A percentile compares a stretch with the other conserved stretches of the same genome.
Evolutionary conservation across 2,888 invertebrate species (phyloP).

Genomic region (Electrophaes corylata): DNA sequence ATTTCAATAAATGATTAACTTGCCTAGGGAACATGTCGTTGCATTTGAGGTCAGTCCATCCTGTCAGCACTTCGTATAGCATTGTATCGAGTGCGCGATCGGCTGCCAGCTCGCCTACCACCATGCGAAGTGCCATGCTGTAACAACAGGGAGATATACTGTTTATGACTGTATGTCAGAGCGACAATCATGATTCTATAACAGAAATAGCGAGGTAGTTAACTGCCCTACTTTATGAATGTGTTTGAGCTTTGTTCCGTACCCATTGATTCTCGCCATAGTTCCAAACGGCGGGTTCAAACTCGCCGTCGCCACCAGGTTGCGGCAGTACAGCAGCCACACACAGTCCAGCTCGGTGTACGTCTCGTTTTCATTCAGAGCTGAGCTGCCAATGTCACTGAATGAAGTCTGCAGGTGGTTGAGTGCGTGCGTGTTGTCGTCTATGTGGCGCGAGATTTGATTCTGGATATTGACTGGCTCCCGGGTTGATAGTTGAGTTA

Average conservation of each 20-base stretch:
- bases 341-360: conserved; percentile 83
- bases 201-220: background rate
- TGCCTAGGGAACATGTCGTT: conserved; percentile 81
- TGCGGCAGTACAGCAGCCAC: conserved; percentile 84
- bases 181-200: too few species aligned
- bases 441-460: conserved; percentile 67
- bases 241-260: too few species aligned
- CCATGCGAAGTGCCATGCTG: conserved; percentile 80
- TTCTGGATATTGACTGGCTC: conserved; percentile 57
- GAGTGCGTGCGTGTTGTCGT: conserved; percentile 67
- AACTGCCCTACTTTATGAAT: too few species aligned
- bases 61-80: conserved; percentile 74
- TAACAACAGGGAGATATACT: too few species aligned
- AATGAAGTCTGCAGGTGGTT: conserved; percentile 66
- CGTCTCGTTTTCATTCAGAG: conserved; percentile 46
- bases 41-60: conserved; percentile 77
- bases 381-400: conserved; percentile 47
- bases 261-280: conserved; percentile 85
- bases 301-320: conserved; percentile 80
- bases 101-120: conserved; percentile 76
- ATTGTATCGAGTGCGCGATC: conserved; percentile 77
- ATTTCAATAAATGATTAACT: conserved; percentile 25
- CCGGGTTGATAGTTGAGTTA: conserved; percentile 62
- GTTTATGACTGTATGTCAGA: too few species aligned
- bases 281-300: conserved; percentile 82